Conservation (phyloP, 2,888 invertebrate species). For the Allolobophora icterica region DNA sequence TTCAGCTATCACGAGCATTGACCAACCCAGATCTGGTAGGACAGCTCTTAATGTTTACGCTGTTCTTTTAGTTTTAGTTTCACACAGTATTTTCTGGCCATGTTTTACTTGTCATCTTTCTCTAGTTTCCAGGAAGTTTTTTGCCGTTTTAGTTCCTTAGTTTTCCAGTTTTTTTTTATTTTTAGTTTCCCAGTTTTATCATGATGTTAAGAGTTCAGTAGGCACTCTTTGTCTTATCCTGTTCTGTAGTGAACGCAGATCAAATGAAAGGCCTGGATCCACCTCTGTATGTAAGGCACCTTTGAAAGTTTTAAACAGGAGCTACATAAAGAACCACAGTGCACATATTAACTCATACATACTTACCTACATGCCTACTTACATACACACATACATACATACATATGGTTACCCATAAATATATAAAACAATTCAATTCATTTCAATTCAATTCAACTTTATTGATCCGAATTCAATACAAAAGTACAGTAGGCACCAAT, state of each 20-base stretch:
- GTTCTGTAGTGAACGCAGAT: background rate
- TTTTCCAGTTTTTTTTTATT: background rate
- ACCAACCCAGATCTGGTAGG: slow-evolving; percentile 22
- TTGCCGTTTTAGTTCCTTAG: background rate
- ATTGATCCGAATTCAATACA: too few relatives aligned
- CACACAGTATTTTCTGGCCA: background rate
- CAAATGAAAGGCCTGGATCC: background rate
- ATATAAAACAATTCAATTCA: too few relatives aligned
- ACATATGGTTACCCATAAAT: too few relatives aligned
- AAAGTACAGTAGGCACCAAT: too few relatives aligned
- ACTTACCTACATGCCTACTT: too few relatives aligned
- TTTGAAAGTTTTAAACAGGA: too few relatives aligned
- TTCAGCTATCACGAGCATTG: slow-evolving; percentile 1
- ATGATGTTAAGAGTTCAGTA: background rate
- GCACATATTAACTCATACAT: too few relatives aligned
- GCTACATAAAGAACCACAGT: too few relatives aligned
- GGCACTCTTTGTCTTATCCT: background rate
- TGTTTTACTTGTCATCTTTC: background rate
- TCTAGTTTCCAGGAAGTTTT: background rate
- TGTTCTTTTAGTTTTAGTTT: background rate
- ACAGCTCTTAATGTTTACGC: background rate
- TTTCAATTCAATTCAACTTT: too few relatives aligned
- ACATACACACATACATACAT: too few relatives aligned
- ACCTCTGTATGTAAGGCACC: background rate
- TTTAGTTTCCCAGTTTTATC: background rate